Evolutionary conservation across 1,140 invertebrate species (phyloP).

Genomic region (Caenorhabditis brenneri): DNA sequence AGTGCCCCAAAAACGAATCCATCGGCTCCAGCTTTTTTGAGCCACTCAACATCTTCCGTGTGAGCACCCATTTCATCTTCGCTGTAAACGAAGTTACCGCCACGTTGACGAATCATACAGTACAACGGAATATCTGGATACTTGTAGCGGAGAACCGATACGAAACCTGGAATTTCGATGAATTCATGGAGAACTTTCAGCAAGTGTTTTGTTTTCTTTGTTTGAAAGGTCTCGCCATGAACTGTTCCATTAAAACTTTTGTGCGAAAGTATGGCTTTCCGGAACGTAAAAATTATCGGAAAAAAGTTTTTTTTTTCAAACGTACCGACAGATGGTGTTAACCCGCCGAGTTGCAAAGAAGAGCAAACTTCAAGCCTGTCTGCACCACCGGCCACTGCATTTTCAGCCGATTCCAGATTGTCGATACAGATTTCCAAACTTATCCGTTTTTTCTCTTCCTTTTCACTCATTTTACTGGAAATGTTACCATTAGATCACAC

Average conservation of each 20-base stretch:
- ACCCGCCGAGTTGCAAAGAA: neutral
- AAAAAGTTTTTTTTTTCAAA: neutral
- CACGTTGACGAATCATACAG: slow-evolving; percentile 19
- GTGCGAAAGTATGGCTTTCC: too few species aligned
- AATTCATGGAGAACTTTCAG: neutral
- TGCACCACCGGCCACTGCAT: neutral
- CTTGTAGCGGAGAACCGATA: neutral
- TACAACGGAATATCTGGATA: slow-evolving; percentile 13
- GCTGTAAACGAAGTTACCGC: neutral
- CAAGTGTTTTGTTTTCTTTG: neutral
- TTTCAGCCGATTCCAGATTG: slow-evolving; percentile 7
- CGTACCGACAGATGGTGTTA: neutral
- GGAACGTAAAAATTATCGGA: too few species aligned
- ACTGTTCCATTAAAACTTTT: too few species aligned
- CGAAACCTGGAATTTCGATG: neutral
- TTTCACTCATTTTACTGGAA: neutral
- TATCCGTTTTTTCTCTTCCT: neutral
- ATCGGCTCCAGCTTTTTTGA: neutral
- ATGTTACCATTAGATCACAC: too few species aligned
- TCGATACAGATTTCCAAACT: slow-evolving; percentile 21
- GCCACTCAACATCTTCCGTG: slow-evolving; percentile 16
- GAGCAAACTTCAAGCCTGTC: slow-evolving; percentile 21
- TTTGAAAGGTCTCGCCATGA: too few species aligned
- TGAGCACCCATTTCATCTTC: slow-evolving; percentile 7
- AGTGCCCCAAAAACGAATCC: slow-evolving; percentile 28